Conservation (phyloP, 2,888 invertebrate genomes). For the Pheosia gnoma region DNA sequence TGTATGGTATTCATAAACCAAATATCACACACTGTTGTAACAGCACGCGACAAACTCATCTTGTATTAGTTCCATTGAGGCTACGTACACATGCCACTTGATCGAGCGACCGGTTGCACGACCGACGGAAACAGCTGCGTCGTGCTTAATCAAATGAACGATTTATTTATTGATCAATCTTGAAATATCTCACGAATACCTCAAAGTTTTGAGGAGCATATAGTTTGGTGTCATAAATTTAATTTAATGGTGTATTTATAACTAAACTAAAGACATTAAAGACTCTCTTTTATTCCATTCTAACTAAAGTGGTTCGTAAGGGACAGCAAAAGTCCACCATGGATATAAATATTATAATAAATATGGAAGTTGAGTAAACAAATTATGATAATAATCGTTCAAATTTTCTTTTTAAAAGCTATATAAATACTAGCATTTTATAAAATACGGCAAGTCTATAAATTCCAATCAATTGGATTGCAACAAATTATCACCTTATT, state of each 20-base stretch:
- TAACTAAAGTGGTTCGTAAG: too few species aligned
- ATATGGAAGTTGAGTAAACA: too few species aligned
- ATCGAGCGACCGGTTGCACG: not conserved
- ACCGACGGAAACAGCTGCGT: conserved; percentile 7
- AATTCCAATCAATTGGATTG: conserved; percentile 1
- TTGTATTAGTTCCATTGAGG: conserved; percentile 1
- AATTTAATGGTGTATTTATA: too few species aligned
- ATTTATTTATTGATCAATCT: conserved; percentile 1
- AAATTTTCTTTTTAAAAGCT: too few species aligned
- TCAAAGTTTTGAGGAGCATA: too few species aligned
- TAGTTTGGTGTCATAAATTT: too few species aligned
- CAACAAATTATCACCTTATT: not conserved
- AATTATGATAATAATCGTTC: too few species aligned
- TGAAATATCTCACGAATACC: not conserved
- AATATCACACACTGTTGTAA: not conserved
- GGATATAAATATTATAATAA: too few species aligned
- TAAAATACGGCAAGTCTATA: not conserved
- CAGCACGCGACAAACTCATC: conserved; percentile 4
- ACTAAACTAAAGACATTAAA: too few species aligned
- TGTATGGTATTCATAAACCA: not conserved
- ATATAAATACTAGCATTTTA: too few species aligned
- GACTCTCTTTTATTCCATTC: too few species aligned
- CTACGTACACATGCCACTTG: conserved; percentile 3
- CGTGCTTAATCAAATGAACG: not conserved
- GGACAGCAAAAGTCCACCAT: too few species aligned